Base-by-base conservation (phyloP, 1,140 invertebrate genomes). In the Parapsyche elsis region DNA sequence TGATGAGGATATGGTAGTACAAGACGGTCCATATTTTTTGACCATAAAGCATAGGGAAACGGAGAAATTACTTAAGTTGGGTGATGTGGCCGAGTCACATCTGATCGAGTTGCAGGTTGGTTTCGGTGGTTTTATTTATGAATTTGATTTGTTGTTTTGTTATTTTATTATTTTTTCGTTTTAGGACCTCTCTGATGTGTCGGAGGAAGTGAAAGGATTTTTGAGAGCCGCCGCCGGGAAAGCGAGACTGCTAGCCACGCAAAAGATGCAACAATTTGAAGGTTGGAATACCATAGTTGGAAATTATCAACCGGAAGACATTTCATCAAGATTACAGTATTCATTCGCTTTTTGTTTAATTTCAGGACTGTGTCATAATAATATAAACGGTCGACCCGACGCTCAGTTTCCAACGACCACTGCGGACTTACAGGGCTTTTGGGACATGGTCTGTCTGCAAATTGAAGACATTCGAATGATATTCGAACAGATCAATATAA, bases 361-460 rank as follows among this genome's bases (percentile, higher is more conserved):
- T 88, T 12, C 86, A 91, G 90, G 91, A 75, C 86, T 91, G 64
- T 91, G 91, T 84, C 89, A 91, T 85, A 91, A 91, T 82, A 91
- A 91, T 83, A 86, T 91, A 88, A 93, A 92, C 86, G 92, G 94
- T 85, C 88, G 91, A 14, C 90, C 90, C 64, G 93, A 93, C 71
- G 96, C 97, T 85, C 92, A 93, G 80, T 97, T 97, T 86, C 94
- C 94, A 46, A 97, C 96, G 1, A 97, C 95, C 4, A 89, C 92
- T 84, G 93, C 95, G 84, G 97, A 99, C 87, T 89, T 98, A 75
- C 95, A 95, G 84, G 97, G 97, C 16, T 98, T 98, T 88, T 99
- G 97, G 97, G 97, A 98, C 87, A 97, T 99, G 96, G 95, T 99
- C 7, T 93, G 93, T 86, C 91, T 98, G 61, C 97, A 98, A 88